These are phyloP conservation scores for Neolamprologus modestus DNA, from an alignment of 2,113 vertebrate species.

Conservation along the genomic window DNA sequence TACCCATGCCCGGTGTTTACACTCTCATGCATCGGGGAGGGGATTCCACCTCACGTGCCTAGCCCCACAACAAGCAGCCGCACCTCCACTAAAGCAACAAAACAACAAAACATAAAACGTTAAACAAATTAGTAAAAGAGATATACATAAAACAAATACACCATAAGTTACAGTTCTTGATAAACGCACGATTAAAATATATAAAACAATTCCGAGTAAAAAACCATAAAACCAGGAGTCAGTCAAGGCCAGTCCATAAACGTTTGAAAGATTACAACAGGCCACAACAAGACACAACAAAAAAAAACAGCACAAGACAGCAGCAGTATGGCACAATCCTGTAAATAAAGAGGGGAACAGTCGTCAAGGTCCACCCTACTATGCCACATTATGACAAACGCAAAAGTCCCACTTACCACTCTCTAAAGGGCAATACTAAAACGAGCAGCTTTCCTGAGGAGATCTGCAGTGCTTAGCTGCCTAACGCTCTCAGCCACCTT, in stretches of 20 bases:
- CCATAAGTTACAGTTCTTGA: background rate
- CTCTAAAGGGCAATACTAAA: background rate
- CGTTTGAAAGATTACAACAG: background rate
- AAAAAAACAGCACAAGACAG: background rate
- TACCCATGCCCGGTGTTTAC: background rate
- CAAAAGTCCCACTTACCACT: background rate
- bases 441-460: background rate
- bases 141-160: background rate
- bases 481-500: background rate
- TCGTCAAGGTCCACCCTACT: background rate
- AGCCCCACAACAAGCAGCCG: background rate
- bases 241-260: background rate
- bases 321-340: background rate
- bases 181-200: background rate
- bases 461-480: background rate
- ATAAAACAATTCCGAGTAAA: background rate
- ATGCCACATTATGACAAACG: background rate
- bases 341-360: background rate
- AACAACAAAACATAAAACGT: background rate
- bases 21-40: background rate
- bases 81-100: background rate
- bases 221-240: background rate
- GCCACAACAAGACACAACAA: background rate
- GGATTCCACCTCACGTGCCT: background rate
- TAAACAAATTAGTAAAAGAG: background rate